These are phyloP conservation scores for Halotydeus destructor DNA, from an alignment of 1,140 invertebrate species.

Conservation along the genomic window DNA sequence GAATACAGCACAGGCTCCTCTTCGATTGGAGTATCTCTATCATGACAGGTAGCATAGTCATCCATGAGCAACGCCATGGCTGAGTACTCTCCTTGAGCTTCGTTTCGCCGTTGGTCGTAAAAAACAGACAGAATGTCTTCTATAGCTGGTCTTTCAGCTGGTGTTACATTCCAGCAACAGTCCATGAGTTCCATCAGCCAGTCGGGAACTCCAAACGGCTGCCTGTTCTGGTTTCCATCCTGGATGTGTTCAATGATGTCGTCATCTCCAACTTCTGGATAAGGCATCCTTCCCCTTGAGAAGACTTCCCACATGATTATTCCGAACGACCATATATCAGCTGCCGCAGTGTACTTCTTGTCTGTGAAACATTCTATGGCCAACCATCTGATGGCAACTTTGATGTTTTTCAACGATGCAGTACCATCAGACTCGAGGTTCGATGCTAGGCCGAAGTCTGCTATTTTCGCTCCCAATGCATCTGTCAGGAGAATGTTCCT, in stretches of 20 bases:
- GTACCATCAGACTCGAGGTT: slow-evolving; percentile 84
- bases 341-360: slow-evolving; percentile 79
- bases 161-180: slow-evolving; percentile 61
- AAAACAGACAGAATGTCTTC: slow-evolving; percentile 32
- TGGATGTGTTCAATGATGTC: slow-evolving; percentile 39
- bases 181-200: slow-evolving; percentile 29
- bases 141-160: slow-evolving; percentile 49
- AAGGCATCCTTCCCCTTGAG: slow-evolving; percentile 73
- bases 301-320: slow-evolving; percentile 86
- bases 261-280: slow-evolving; percentile 45
- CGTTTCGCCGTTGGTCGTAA: slow-evolving; percentile 16
- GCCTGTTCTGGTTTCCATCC: slow-evolving; percentile 42
- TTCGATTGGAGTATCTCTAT: too few species aligned
- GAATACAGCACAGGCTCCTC: too few species aligned
- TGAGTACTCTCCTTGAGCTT: slow-evolving; percentile 16
- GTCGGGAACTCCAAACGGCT: slow-evolving; percentile 32
- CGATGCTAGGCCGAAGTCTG: slow-evolving; percentile 88
- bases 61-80: too few species aligned
- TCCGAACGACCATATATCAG: slow-evolving; percentile 90
- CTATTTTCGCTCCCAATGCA: slow-evolving; percentile 66
- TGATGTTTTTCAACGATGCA: too few species aligned
- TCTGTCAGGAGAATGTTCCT: slow-evolving; percentile 88
- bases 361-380: slow-evolving; percentile 89
- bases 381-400: slow-evolving; percentile 97
- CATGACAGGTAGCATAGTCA: too few species aligned